Conservation (phyloP, 2,888 invertebrate species). For the Galeruca laticollis region DNA sequence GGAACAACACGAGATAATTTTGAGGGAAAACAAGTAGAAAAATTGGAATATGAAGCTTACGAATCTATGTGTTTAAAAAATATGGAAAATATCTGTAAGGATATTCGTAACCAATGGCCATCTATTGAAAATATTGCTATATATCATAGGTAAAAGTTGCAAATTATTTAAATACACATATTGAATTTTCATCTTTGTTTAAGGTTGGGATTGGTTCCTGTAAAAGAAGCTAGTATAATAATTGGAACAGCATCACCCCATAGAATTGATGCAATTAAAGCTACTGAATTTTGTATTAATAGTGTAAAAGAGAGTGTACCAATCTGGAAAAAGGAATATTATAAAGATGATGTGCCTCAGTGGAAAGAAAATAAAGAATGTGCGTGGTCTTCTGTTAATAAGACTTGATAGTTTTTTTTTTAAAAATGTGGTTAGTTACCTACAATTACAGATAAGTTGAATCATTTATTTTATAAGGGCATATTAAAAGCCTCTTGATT, state of each 20-base stretch:
- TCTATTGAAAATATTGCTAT: constrained; percentile 85
- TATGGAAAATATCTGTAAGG: constrained; percentile 81
- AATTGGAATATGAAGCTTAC: constrained; percentile 94
- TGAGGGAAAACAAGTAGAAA: constrained; percentile 85
- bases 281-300: constrained; percentile 87
- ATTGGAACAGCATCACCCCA: constrained; percentile 93
- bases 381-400: constrained; percentile 73
- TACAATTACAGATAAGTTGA: background rate
- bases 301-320: constrained; percentile 88
- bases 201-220: constrained; percentile 85
- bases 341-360: constrained; percentile 70
- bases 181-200: constrained; percentile 48
- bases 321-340: constrained; percentile 97
- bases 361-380: constrained; percentile 91
- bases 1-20: constrained; percentile 91
- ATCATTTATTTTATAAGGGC: constrained; percentile 5
- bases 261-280: constrained; percentile 83
- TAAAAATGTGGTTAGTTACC: constrained; percentile 1
- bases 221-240: constrained; percentile 88
- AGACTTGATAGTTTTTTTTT: constrained; percentile 27
- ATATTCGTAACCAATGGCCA: constrained; percentile 80
- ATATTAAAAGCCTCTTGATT: constrained; percentile 1
- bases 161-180: background rate
- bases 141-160: constrained; percentile 79
- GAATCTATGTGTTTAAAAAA: constrained; percentile 90